A percentile compares a stretch with the other conserved stretches of the same genome.
Conservation (phyloP, 2,113 vertebrate species). For the Chelonoidis abingdonii region DNA sequence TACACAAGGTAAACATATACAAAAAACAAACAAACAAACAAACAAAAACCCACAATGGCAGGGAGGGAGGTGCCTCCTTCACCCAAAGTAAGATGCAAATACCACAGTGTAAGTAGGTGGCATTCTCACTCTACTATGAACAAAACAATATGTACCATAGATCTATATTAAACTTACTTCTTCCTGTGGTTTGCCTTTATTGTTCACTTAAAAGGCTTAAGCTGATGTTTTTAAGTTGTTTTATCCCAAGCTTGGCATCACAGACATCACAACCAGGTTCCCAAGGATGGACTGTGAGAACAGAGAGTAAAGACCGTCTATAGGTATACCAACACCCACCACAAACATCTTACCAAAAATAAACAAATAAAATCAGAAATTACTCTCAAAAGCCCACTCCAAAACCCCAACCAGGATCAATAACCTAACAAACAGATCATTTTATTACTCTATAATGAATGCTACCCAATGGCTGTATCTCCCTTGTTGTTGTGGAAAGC, state of each 20-base stretch:
- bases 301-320: constrained; percentile 29
- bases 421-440: not conserved
- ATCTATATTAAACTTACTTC: not conserved
- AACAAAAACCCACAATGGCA: no score
- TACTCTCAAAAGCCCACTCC: not conserved
- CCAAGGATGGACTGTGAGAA: not conserved
- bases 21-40: not conserved
- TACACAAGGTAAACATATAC: not conserved
- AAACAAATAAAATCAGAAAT: not conserved
- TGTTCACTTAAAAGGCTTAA: not conserved
- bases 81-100: not conserved
- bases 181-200: not conserved
- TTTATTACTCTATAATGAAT: not conserved
- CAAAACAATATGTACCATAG: not conserved
- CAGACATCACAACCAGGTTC: not conserved
- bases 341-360: not conserved
- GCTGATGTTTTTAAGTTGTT: not conserved
- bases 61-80: not conserved
- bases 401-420: not conserved
- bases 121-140: not conserved
- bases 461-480: not conserved
- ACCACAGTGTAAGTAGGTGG: not conserved
- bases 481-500: not conserved
- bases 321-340: constrained; percentile 7
- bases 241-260: not conserved